Evolutionary conservation across 2,888 invertebrate genomes (phyloP).

Genomic region (Alloplasta piceator): DNA sequence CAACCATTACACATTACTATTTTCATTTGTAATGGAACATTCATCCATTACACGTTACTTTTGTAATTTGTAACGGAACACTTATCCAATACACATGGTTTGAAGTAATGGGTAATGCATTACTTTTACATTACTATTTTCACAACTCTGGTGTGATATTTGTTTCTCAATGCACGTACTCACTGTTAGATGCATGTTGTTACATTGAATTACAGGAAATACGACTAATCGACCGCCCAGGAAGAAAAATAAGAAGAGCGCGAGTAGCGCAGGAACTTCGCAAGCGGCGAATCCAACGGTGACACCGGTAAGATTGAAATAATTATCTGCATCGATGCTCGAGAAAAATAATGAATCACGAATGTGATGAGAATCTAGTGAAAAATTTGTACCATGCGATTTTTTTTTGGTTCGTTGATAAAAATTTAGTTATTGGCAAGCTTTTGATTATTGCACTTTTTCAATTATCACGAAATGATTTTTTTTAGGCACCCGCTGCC

Average conservation of each 20-base stretch:
- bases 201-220: conserved; percentile 80
- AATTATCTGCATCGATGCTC: neutral
- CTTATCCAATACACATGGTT: too few relatives aligned
- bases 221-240: conserved; percentile 83
- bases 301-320: conserved; percentile 76
- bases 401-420: neutral
- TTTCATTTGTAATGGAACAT: too few relatives aligned
- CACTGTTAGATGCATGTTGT: conserved; percentile 74
- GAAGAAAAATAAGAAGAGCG: conserved; percentile 85
- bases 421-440: neutral
- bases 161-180: conserved; percentile 70
- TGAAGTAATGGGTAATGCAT: too few relatives aligned
- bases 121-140: too few relatives aligned
- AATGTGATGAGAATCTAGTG: neutral
- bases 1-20: too few relatives aligned
- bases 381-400: neutral
- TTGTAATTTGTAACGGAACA: too few relatives aligned
- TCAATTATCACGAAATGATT: conserved; percentile 52
- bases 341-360: neutral
- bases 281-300: conserved; percentile 70
- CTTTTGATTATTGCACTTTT: neutral
- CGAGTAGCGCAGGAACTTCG: conserved; percentile 74
- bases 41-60: too few relatives aligned
- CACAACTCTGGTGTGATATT: too few relatives aligned
- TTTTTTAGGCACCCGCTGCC: conserved; percentile 77